Conservation (phyloP, 2,113 vertebrate species). For the Pedetes capensis region DNA sequence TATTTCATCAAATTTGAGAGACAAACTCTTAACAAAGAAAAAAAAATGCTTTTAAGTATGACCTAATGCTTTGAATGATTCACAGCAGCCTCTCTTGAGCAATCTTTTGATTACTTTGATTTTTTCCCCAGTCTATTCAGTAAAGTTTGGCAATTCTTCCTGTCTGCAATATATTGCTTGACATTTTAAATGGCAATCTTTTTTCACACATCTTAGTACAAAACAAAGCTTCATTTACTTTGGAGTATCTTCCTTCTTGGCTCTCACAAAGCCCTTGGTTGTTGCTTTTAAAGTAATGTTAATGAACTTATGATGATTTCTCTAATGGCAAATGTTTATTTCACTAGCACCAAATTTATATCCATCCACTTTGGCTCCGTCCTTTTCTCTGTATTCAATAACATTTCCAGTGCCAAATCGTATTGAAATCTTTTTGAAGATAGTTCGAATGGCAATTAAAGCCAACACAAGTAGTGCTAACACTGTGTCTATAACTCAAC, state of each 20-base stretch:
- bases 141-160: constrained; percentile 34
- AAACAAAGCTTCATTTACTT: background rate
- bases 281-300: constrained; percentile 29
- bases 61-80: constrained; percentile 10
- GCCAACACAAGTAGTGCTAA: background rate
- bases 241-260: background rate
- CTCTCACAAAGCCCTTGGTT: background rate
- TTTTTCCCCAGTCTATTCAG: constrained; percentile 1
- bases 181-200: background rate
- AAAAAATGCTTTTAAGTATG: constrained; percentile 49
- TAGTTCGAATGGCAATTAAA: background rate
- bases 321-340: background rate
- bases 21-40: constrained; percentile 26
- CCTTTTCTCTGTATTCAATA: background rate
- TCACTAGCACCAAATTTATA: background rate
- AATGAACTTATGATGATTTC: constrained; percentile 13
- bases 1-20: constrained; percentile 43
- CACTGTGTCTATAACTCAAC: background rate
- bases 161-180: background rate
- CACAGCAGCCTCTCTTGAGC: background rate
- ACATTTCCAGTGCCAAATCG: constrained; percentile 5
- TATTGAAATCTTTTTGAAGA: background rate
- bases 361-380: background rate
- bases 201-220: background rate
- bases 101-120: constrained; percentile 9